Conservation (phyloP, 2,113 vertebrate species). For the Sorex fumeus region DNA sequence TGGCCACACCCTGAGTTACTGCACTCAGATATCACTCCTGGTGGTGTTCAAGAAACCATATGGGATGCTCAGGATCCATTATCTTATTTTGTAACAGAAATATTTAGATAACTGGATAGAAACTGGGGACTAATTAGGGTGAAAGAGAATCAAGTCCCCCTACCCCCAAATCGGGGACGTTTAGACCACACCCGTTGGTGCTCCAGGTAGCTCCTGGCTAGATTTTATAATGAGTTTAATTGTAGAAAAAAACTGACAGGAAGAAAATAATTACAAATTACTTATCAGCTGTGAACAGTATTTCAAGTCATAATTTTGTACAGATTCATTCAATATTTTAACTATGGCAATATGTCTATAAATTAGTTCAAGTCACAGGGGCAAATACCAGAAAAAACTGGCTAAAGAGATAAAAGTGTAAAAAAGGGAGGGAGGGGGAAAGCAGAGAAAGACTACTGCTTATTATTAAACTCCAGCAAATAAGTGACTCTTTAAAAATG, state of each 20-base stretch:
- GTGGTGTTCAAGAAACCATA: no score
- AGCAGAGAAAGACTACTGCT: not conserved
- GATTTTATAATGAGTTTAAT: not conserved
- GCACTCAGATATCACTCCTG: no score
- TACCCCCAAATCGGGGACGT: no score
- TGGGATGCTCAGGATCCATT: not conserved
- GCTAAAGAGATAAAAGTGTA: not conserved
- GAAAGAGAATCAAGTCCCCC: not conserved
- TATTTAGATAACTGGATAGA: not conserved
- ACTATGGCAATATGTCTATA: not conserved
- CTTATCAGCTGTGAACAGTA: not conserved
- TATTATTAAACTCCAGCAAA: slow-evolving; percentile 3
- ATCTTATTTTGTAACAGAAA: not conserved
- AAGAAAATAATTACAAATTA: not conserved
- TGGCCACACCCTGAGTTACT: no score
- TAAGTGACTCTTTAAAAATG: not conserved
- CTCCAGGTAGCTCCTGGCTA: not conserved
- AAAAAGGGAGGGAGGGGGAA: not conserved
- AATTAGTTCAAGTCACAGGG: not conserved
- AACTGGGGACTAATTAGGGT: not conserved
- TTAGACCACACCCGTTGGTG: no score
- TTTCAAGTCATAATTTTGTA: not conserved
- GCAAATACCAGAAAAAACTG: not conserved
- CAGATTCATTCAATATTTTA: not conserved
- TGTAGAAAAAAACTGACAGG: not conserved